A percentile compares a stretch with the other conserved stretches of the same genome.
Evolutionary conservation across 2,797 vertebrate genomes (phyloP).

Genomic region (Rhabdophis nuchalis): DNA sequence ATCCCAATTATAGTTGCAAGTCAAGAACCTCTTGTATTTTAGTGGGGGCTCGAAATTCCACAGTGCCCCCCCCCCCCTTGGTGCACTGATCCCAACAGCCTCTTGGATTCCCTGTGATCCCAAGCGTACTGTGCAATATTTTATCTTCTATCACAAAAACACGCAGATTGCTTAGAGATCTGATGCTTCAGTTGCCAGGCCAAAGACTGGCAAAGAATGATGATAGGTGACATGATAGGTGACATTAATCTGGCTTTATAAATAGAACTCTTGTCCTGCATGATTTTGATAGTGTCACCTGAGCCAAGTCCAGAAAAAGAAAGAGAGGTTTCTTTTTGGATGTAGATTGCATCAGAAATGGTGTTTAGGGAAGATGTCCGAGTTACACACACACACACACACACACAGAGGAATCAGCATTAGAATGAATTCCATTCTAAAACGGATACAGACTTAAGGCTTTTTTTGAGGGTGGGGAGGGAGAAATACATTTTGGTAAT

Average conservation of each 20-base stretch:
- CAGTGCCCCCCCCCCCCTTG: not conserved
- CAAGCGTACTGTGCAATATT: not conserved
- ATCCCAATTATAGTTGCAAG: not conserved
- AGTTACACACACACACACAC: not conserved
- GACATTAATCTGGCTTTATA: conserved; percentile 1
- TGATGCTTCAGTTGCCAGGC: not conserved
- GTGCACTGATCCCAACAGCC: not conserved
- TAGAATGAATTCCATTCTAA: no score
- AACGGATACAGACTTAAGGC: not conserved
- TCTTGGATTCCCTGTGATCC: not conserved
- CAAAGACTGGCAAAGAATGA: not conserved
- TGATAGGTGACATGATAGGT: rapidly evolving
- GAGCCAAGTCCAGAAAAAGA: not conserved
- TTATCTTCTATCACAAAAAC: conserved; percentile 17
- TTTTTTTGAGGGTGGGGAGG: not conserved
- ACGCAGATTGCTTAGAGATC: not conserved
- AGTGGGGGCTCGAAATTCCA: not conserved
- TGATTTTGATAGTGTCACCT: not conserved
- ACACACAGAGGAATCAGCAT: not conserved
- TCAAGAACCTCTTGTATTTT: not conserved
- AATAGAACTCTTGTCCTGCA: conserved; percentile 10
- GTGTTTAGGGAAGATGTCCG: not conserved
- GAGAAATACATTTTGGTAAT: conserved; percentile 5
- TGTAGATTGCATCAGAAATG: not conserved
- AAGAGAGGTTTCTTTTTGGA: conserved; percentile 7